These are phyloP conservation scores for Papilio elwesi DNA, from an alignment of 2,888 invertebrate genomes.

Conservation along the genomic window DNA sequence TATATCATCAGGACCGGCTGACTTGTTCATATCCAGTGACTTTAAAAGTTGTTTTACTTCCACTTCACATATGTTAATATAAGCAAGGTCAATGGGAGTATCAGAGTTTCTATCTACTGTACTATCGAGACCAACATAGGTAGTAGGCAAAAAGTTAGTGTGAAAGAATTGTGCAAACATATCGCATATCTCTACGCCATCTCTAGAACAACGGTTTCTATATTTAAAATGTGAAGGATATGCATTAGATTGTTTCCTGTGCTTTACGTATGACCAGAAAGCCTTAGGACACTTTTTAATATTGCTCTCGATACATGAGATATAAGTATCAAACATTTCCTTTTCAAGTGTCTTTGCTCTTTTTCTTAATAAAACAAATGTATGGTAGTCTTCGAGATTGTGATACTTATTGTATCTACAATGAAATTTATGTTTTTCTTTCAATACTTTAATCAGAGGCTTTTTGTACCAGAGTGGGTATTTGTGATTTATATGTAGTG, in stretches of 20 bases:
- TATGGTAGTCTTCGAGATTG: too few species aligned
- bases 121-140: neutral
- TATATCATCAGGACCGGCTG: neutral
- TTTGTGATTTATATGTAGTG: conserved; percentile 11
- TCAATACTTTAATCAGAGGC: too few species aligned
- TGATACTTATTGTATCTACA: too few species aligned
- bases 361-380: conserved; percentile 8
- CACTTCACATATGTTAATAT: neutral
- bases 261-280: neutral
- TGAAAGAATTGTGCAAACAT: neutral
- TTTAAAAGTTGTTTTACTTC: conserved; percentile 1
- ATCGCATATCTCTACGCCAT: conserved; percentile 11
- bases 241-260: too few species aligned
- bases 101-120: neutral
- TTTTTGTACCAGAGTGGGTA: conserved; percentile 11
- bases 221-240: too few species aligned
- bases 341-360: neutral
- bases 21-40: neutral
- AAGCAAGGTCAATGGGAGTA: conserved; percentile 2
- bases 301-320: too few species aligned
- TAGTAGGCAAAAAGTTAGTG: too few species aligned
- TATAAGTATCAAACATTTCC: conserved; percentile 2
- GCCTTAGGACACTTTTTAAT: conserved; percentile 8
- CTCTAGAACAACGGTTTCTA: conserved; percentile 5
- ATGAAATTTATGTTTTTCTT: too few species aligned